phyloP scores from a whole-genome alignment of 2,113 vertebrate species.

The Petrocephalus microphthalmus region DNA sequence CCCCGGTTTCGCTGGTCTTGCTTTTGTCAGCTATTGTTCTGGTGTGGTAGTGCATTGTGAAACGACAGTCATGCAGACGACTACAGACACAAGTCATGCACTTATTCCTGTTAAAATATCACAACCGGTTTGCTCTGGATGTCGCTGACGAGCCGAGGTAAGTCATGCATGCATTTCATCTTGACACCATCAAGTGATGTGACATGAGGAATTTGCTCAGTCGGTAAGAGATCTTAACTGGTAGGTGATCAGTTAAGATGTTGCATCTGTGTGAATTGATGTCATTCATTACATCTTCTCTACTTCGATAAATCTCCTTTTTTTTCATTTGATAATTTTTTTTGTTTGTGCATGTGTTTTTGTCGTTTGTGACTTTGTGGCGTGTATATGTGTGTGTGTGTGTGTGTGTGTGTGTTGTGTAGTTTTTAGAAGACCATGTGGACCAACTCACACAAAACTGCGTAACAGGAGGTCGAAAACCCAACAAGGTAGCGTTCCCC shows the following conservation, averaged over 20 bases:
- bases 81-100: neutral
- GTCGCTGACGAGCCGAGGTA: neutral
- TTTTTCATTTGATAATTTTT: slow-evolving; percentile 59
- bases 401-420: slow-evolving; percentile 63
- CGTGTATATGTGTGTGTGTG: slow-evolving; percentile 51
- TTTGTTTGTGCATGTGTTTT: slow-evolving; percentile 76
- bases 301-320: slow-evolving; percentile 40
- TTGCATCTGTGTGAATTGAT: neutral
- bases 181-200: neutral
- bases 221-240: slow-evolving; percentile 14
- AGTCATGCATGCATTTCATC: neutral
- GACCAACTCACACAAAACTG: slow-evolving; percentile 84
- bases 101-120: neutral
- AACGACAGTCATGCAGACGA: neutral
- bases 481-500: slow-evolving; percentile 83
- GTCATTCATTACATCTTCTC: slow-evolving; percentile 31
- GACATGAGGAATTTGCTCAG: neutral
- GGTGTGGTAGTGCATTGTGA: neutral
- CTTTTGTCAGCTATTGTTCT: neutral
- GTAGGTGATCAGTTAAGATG: slow-evolving; percentile 8
- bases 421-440: slow-evolving; percentile 94
- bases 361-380: slow-evolving; percentile 50
- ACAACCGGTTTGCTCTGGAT: neutral
- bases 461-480: slow-evolving; percentile 82
- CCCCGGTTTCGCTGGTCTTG: neutral